Percentiles rank a stretch among this genome's conserved stretches.
Conservation (phyloP, 2,113 vertebrate genomes). For the Odontesthes bonariensis region DNA sequence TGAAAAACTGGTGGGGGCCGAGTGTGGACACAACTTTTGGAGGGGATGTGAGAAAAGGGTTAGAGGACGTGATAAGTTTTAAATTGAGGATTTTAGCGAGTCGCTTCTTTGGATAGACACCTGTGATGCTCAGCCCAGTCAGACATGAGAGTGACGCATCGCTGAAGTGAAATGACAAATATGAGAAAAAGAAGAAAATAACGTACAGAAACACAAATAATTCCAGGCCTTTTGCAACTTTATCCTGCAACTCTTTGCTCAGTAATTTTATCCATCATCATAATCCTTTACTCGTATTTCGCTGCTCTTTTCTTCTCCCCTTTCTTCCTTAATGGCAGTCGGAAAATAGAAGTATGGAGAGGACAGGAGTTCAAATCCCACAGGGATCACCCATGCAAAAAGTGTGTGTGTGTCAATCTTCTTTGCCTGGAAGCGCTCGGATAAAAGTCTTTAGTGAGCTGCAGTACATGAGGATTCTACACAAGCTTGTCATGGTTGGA, state of each 20-base stretch:
- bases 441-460: constrained; percentile 9
- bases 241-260: background rate
- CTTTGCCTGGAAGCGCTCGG: constrained; percentile 9
- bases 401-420: background rate
- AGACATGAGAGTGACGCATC: constrained; percentile 23
- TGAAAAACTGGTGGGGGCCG: too few species aligned
- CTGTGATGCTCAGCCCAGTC: constrained; percentile 14
- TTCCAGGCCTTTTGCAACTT: background rate
- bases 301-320: background rate
- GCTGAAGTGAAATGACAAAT: background rate
- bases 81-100: constrained; percentile 41
- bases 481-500: constrained; percentile 13
- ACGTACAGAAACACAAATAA: background rate
- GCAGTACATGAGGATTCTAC: background rate
- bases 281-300: background rate
- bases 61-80: constrained; percentile 31
- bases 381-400: constrained; percentile 3
- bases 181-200: background rate
- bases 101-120: constrained; percentile 27
- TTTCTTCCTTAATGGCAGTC: background rate
- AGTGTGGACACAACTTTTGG: background rate
- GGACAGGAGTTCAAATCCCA: constrained; percentile 11
- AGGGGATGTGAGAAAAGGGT: constrained; percentile 14
- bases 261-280: background rate
- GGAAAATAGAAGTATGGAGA: constrained; percentile 4